Base-by-base conservation (phyloP, 53 echinoderm and acorn worm species). In the Stichopus horrens region DNA sequence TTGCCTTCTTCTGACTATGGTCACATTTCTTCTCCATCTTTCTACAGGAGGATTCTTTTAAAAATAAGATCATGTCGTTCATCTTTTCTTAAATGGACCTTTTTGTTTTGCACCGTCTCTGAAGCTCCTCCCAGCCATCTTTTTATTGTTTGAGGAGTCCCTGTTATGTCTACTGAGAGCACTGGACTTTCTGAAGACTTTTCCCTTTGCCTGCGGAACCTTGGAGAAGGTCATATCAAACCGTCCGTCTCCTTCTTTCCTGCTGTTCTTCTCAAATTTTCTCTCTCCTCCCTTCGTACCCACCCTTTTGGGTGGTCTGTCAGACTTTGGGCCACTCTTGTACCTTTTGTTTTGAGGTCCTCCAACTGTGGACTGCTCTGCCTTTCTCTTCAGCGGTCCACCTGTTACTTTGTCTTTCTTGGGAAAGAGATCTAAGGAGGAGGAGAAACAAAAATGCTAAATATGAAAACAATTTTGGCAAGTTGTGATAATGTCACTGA, bases 351-450 rank as follows among this genome's bases (percentile, higher is more conserved):
- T 71, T 53, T 19, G 52, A 75, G 53, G 59, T 57, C 67, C 54
- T 10, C 54, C 88, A 22, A 77, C 78, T 58, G 23, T 58, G 19
- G 63, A 19, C 22, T 58, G 76, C 5, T 37, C 77, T 56, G 21
- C 60, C 53, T 19, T 77, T 23, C 88, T 88, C 51, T 56, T 88
- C 18, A 56, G 58, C 20, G 77, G 58, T 16, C 58, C 66, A 4
- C 52, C 88, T 58, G n/a, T 54, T 54, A 16, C 55, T 7, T 16
- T 73, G 21, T 53, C 51, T 53, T 90, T 90, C 67, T 67, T 90
- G 0, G 90, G 90, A 55, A 90, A 90, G 13, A 86, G 67, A 78
- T 86, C 90, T 90, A 22, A 14, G 3, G 37, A 57, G 51, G 5
- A 68, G 8, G 14, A 83, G 18, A 66, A 8, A 37, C 0, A 86